phyloP scores from a whole-genome alignment of 2,888 invertebrate genomes.

The Tipula confusa region DNA sequence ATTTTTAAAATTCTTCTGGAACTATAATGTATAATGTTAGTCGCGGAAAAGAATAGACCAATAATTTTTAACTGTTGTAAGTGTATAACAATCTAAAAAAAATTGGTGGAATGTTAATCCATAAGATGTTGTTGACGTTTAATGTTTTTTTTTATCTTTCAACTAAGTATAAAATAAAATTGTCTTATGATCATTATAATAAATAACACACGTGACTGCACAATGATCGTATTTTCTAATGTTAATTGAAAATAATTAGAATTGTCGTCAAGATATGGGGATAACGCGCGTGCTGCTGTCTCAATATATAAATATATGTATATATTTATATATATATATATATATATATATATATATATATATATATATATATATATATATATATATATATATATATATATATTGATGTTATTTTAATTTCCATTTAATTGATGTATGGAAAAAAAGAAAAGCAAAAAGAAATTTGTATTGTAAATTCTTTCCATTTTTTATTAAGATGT shows the following conservation, averaged over 20 bases:
- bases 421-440: neutral
- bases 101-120: neutral
- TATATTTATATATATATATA: too few relatives aligned
- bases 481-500: neutral
- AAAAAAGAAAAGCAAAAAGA: neutral
- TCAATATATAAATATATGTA: neutral
- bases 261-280: neutral
- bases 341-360: too few relatives aligned
- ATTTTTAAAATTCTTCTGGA: neutral
- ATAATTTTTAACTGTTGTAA: neutral
- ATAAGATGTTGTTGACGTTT: neutral
- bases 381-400: neutral
- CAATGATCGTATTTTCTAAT: conserved; percentile 12
- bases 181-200: neutral
- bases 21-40: neutral
- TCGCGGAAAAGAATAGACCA: neutral
- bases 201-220: conserved; percentile 25
- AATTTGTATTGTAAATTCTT: neutral
- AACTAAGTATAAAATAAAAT: neutral
- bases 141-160: neutral
- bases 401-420: conserved; percentile 1
- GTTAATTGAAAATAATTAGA: conserved; percentile 20
- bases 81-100: neutral
- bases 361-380: too few relatives aligned
- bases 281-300: neutral